A percentile compares a stretch with the other conserved stretches of the same genome.
Conservation (phyloP, 2,888 invertebrate genomes). For the Sarcophaga subvicina region DNA sequence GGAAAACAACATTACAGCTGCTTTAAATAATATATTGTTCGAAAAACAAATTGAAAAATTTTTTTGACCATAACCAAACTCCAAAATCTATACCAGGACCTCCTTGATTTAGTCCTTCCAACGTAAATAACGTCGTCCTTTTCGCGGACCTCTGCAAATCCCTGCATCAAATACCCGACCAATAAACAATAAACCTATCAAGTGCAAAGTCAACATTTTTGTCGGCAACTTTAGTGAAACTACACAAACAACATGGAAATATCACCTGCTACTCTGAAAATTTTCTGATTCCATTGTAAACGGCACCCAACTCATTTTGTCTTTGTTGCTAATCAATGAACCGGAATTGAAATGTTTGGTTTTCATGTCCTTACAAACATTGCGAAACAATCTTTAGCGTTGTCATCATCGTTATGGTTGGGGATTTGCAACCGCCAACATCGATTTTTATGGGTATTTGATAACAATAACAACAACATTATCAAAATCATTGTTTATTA, state of each 20-base stretch:
- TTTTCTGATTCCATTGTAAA: slow-evolving; percentile 26
- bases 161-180: neutral
- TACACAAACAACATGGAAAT: neutral
- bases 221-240: slow-evolving; percentile 22
- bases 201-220: slow-evolving; percentile 45
- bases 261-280: neutral
- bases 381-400: slow-evolving; percentile 78
- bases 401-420: neutral
- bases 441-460: neutral
- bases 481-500: too few species aligned
- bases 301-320: neutral
- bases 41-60: too few species aligned
- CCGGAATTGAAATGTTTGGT: slow-evolving; percentile 58
- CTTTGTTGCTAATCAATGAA: slow-evolving; percentile 50
- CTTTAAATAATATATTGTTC: too few species aligned
- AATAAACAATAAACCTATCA: slow-evolving; percentile 20
- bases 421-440: neutral
- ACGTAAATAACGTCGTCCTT: too few species aligned
- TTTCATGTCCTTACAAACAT: slow-evolving; percentile 51
- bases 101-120: too few species aligned
- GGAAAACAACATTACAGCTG: too few species aligned
- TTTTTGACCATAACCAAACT: too few species aligned
- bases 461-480: too few species aligned
- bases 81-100: too few species aligned
- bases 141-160: too few species aligned